A percentile compares a stretch with the other conserved stretches of the same genome.
phyloP scores from a whole-genome alignment of 2,113 vertebrate species.

The Mungos mungo region DNA sequence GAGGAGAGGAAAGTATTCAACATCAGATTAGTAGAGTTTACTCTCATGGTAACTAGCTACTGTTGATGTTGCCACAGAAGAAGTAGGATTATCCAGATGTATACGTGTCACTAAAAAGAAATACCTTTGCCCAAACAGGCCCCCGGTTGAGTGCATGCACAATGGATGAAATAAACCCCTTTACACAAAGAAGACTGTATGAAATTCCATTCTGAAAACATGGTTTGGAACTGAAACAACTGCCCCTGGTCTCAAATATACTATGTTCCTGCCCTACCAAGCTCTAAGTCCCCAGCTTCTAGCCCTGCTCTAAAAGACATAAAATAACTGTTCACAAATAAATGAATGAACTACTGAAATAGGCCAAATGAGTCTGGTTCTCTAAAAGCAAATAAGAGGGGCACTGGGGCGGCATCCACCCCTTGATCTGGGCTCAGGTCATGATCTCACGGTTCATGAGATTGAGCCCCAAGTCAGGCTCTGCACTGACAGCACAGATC shows the following conservation, averaged over 20 bases:
- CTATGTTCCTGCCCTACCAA: background rate
- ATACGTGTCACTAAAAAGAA: background rate
- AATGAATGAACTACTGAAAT: background rate
- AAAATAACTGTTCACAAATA: conserved; percentile 4
- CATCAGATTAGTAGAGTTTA: background rate
- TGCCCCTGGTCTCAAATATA: background rate
- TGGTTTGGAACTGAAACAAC: background rate
- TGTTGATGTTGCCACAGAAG: background rate
- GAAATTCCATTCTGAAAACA: background rate
- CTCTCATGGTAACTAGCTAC: background rate
- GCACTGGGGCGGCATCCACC: too few relatives aligned
- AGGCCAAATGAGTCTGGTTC: conserved; percentile 12
- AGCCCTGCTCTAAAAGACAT: background rate
- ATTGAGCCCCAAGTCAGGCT: too few relatives aligned
- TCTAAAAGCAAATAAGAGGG: conserved; percentile 8
- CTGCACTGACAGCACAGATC: too few relatives aligned
- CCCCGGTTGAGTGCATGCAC: background rate
- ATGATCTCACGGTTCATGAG: too few relatives aligned
- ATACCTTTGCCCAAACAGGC: background rate
- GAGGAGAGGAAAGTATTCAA: background rate
- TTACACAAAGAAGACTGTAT: background rate
- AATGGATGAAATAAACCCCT: background rate
- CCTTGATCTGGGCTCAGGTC: too few relatives aligned
- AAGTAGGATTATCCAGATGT: background rate
- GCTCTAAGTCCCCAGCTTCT: background rate